phyloP scores from a whole-genome alignment of 23 tunicate genomes.

The Trididemnum clinides region DNA sequence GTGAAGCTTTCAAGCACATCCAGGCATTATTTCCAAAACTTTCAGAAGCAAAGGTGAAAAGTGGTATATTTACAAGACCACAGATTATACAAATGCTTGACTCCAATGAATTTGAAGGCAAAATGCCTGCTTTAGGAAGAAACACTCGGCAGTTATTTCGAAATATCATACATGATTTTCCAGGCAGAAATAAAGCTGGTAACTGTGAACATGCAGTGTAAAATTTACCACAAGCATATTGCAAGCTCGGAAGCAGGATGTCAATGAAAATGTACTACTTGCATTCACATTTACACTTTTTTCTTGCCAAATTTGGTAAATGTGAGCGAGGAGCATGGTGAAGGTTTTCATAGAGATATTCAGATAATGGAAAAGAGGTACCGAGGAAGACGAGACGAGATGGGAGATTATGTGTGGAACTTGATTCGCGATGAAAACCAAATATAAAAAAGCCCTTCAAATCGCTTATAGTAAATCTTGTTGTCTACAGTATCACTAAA shows the following conservation, averaged over 20 bases:
- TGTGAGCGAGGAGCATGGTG: no score
- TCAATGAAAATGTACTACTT: no score
- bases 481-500: not conserved
- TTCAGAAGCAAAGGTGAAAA: no score
- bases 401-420: no score
- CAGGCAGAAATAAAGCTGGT: not conserved
- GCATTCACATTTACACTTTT: no score
- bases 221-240: not conserved
- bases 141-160: not conserved
- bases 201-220: not conserved
- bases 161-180: not conserved
- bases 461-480: not conserved
- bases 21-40: not conserved
- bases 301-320: no score
- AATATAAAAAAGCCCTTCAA: not conserved
- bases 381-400: not conserved
- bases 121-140: not conserved
- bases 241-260: no score
- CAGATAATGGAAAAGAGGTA: not conserved
- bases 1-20: not conserved
- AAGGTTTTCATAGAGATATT: no score
- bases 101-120: not conserved
- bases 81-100: not conserved
- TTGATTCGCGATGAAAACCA: not conserved
- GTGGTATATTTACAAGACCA: not conserved